Conservation (phyloP, 2,113 vertebrate genomes). For the Chunga burmeisteri region DNA sequence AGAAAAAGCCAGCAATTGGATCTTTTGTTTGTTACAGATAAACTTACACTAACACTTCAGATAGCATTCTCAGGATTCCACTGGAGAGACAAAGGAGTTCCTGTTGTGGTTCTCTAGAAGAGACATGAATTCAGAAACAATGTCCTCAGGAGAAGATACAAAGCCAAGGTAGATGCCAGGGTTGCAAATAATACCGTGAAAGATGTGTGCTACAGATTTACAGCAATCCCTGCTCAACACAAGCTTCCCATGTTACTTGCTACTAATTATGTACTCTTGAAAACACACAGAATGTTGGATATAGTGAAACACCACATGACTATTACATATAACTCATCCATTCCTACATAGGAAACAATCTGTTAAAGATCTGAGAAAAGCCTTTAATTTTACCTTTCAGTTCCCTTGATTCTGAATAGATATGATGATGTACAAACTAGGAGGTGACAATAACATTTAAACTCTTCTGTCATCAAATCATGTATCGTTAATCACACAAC, state of each 20-base stretch:
- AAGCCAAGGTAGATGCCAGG: background rate
- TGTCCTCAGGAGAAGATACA: background rate
- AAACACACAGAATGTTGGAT: background rate
- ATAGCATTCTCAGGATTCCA: constrained; percentile 21
- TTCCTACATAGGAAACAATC: background rate
- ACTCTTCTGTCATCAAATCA: background rate
- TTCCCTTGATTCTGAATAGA: background rate
- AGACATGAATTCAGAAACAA: background rate
- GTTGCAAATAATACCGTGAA: background rate
- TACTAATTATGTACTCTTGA: background rate
- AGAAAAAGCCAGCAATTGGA: background rate
- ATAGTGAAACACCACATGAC: background rate
- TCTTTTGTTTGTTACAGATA: background rate
- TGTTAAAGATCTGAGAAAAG: background rate
- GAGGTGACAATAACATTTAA: background rate
- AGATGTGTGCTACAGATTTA: background rate
- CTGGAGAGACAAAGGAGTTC: background rate
- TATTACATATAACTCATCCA: background rate
- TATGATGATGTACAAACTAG: background rate
- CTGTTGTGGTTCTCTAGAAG: background rate
- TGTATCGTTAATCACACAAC: background rate
- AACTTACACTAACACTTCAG: background rate
- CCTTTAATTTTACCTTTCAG: background rate
- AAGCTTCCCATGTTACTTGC: background rate
- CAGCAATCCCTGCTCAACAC: background rate